These are phyloP conservation scores for Ctenopoma kingsleyae DNA, from an alignment of 2,797 vertebrate species.

Conservation along the genomic window DNA sequence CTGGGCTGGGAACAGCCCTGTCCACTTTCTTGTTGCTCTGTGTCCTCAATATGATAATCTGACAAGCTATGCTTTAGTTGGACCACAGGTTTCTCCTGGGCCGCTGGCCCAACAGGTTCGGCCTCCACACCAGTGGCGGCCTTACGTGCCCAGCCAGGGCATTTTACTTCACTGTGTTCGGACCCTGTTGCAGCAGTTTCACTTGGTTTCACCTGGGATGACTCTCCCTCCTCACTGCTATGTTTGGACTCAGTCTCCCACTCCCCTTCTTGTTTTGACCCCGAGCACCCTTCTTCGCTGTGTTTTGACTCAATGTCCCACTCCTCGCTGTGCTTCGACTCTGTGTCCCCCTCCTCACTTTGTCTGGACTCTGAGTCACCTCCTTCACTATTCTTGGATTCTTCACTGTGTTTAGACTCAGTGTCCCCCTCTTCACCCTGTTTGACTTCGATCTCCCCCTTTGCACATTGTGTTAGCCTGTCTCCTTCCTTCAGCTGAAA, in stretches of 20 bases:
- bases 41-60: slow-evolving; percentile 72
- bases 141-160: slow-evolving; percentile 44
- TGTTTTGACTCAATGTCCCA: slow-evolving; percentile 81
- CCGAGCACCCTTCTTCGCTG: slow-evolving; percentile 78
- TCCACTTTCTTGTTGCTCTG: slow-evolving; percentile 55
- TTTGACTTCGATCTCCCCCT: slow-evolving; percentile 66
- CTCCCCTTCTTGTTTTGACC: slow-evolving; percentile 68
- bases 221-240: slow-evolving; percentile 75
- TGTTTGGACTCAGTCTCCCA: slow-evolving; percentile 76
- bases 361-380: slow-evolving; percentile 73
- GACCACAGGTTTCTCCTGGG: slow-evolving; percentile 65
- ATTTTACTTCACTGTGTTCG: slow-evolving; percentile 65
- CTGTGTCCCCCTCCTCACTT: slow-evolving; percentile 79
- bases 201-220: slow-evolving; percentile 52
- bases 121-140: slow-evolving; percentile 29
- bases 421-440: slow-evolving; percentile 73
- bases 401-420: slow-evolving; percentile 80
- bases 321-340: slow-evolving; percentile 83
- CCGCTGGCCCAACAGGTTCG: slow-evolving; percentile 34
- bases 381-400: slow-evolving; percentile 80
- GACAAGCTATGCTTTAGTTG: slow-evolving; percentile 74
- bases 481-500: slow-evolving; percentile 77
- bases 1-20: slow-evolving; percentile 76
- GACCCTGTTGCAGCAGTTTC: slow-evolving; percentile 26
- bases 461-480: slow-evolving; percentile 61